phyloP scores from a whole-genome alignment of 1,140 invertebrate genomes.

The Drosophila micromelanica region DNA sequence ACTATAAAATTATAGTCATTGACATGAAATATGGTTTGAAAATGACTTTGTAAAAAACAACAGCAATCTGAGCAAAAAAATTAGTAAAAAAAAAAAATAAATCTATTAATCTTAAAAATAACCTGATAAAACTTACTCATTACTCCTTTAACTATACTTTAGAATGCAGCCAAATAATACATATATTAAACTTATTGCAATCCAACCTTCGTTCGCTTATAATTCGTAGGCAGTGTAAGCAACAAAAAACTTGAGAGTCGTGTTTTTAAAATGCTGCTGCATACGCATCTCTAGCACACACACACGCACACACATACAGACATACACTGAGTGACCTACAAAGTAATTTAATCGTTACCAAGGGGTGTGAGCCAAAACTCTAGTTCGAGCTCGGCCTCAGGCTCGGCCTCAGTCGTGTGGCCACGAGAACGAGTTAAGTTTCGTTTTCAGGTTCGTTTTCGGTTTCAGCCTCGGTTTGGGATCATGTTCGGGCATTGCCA shows the following conservation, averaged over 20 bases:
- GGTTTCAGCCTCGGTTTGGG: background rate
- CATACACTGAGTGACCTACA: conserved; percentile 62
- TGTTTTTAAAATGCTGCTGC: background rate
- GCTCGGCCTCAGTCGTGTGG: background rate
- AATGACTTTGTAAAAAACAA: too few species aligned
- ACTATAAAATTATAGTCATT: too few species aligned
- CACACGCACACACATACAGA: conserved; percentile 10
- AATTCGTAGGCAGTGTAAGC: conserved; percentile 2
- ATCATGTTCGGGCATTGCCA: background rate
- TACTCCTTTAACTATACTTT: too few species aligned
- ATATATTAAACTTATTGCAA: too few species aligned
- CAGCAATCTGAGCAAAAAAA: too few species aligned
- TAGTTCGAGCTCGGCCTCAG: background rate
- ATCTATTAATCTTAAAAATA: too few species aligned
- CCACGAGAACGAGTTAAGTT: background rate
- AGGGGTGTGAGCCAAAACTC: conserved; percentile 30
- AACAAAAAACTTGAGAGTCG: background rate
- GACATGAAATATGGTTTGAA: too few species aligned
- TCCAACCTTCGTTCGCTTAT: background rate
- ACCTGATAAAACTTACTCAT: too few species aligned
- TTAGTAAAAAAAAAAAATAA: too few species aligned
- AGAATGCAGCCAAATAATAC: too few species aligned
- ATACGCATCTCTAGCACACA: conserved; percentile 18
- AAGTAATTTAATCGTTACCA: conserved; percentile 58
- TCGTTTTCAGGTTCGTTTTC: conserved; percentile 6